These are phyloP conservation scores for Cephonodes hylas DNA, from an alignment of 2,888 invertebrate genomes.

Conservation along the genomic window DNA sequence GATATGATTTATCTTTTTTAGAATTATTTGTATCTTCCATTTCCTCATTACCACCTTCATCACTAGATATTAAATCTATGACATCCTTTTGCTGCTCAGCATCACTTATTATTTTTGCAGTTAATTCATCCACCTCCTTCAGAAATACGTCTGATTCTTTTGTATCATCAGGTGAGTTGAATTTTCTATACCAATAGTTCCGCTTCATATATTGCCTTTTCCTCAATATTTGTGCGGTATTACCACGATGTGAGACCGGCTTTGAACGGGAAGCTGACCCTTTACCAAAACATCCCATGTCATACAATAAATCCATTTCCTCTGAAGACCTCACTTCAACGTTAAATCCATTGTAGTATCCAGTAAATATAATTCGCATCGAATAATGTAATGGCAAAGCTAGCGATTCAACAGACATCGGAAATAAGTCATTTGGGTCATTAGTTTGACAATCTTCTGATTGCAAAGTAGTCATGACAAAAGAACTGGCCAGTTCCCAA, in stretches of 20 bases:
- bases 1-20: conserved; percentile 29
- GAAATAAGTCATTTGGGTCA: conserved; percentile 62
- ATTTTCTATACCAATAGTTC: conserved; percentile 77
- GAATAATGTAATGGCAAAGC: conserved; percentile 70
- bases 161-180: conserved; percentile 39
- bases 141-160: conserved; percentile 48
- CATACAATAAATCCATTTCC: conserved; percentile 83
- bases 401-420: conserved; percentile 65
- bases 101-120: conserved; percentile 52
- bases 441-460: conserved; percentile 76
- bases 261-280: conserved; percentile 83
- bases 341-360: conserved; percentile 84
- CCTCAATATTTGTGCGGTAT: conserved; percentile 72
- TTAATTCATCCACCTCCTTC: conserved; percentile 54
- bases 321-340: conserved; percentile 82
- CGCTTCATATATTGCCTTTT: conserved; percentile 83
- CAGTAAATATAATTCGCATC: conserved; percentile 76
- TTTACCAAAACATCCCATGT: conserved; percentile 90
- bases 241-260: conserved; percentile 63
- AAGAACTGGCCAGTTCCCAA: conserved; percentile 69
- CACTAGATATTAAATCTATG: conserved; percentile 73
- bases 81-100: conserved; percentile 54
- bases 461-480: conserved; percentile 64
- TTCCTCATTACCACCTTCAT: conserved; percentile 50
- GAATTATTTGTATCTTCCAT: conserved; percentile 31